These are phyloP conservation scores for Pantherophis alleghaniensis DNA, from an alignment of 2,797 vertebrate genomes.

Conservation along the genomic window DNA sequence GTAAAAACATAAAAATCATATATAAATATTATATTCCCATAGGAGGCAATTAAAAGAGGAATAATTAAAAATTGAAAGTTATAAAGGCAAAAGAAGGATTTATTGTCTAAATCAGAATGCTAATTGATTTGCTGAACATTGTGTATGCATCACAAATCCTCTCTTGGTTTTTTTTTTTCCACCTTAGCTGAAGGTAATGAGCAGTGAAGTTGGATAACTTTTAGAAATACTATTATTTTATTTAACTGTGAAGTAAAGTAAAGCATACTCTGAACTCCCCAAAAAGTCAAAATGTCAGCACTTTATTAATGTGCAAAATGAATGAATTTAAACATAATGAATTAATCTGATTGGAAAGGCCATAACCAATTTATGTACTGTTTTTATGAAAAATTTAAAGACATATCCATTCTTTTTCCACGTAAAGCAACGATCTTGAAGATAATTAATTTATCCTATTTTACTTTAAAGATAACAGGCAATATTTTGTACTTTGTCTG, in stretches of 20 bases:
- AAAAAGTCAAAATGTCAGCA: neutral
- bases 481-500: neutral
- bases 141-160: neutral
- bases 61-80: neutral
- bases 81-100: neutral
- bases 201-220: neutral
- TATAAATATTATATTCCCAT: neutral
- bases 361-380: slow-evolving; percentile 6
- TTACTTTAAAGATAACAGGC: neutral
- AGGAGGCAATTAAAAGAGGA: neutral
- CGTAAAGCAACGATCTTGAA: neutral
- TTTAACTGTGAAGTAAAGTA: neutral
- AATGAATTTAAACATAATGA: slow-evolving; percentile 28
- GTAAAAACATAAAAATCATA: neutral
- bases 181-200: neutral
- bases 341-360: slow-evolving; percentile 23
- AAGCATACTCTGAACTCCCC: neutral
- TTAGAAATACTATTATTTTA: neutral
- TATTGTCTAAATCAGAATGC: neutral
- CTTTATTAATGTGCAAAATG: slow-evolving; percentile 25
- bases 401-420: slow-evolving; percentile 34
- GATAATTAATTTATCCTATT: neutral
- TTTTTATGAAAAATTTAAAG: slow-evolving; percentile 44
- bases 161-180: neutral
- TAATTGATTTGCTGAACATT: neutral